phyloP scores from a whole-genome alignment of 2,888 invertebrate species.

The Synanthedon andrenaeformis region DNA sequence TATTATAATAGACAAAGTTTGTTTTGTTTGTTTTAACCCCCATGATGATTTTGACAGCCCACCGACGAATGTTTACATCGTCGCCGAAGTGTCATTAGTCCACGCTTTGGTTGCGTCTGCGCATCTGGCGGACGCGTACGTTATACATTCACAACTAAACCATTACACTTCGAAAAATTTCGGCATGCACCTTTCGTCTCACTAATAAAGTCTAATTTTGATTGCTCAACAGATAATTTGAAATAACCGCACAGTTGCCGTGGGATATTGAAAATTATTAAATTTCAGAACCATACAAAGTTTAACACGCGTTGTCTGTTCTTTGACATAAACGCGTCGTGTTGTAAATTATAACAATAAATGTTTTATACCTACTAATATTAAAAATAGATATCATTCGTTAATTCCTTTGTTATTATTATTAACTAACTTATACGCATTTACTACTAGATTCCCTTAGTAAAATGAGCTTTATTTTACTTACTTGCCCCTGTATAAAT shows the following conservation, averaged over 20 bases:
- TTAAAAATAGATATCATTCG: no score
- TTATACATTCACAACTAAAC: constrained; percentile 8
- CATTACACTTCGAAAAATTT: no score
- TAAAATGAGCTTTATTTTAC: no score
- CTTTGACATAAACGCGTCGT: constrained; percentile 16
- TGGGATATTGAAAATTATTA: constrained; percentile 33
- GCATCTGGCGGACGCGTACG: constrained; percentile 54
- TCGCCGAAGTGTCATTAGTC: constrained; percentile 63
- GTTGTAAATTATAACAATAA: constrained; percentile 6
- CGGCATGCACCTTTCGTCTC: no score
- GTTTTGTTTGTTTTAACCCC: constrained; percentile 19
- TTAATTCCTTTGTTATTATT: no score
- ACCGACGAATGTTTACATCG: constrained; percentile 59
- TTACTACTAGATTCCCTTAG: no score
- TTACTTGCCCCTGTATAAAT: no score
- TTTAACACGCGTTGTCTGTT: constrained; percentile 16
- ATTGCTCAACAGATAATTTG: no score
- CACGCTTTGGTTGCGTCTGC: constrained; percentile 37
- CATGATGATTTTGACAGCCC: constrained; percentile 54
- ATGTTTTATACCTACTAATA: constrained; percentile 2
- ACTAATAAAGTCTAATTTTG: no score
- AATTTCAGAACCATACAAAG: constrained; percentile 35
- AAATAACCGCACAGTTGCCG: no score
- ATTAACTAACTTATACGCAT: no score
- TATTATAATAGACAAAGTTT: constrained; percentile 15